Evolutionary conservation across 2,797 vertebrate species (phyloP).

Genomic region (Rachycentron canadum): DNA sequence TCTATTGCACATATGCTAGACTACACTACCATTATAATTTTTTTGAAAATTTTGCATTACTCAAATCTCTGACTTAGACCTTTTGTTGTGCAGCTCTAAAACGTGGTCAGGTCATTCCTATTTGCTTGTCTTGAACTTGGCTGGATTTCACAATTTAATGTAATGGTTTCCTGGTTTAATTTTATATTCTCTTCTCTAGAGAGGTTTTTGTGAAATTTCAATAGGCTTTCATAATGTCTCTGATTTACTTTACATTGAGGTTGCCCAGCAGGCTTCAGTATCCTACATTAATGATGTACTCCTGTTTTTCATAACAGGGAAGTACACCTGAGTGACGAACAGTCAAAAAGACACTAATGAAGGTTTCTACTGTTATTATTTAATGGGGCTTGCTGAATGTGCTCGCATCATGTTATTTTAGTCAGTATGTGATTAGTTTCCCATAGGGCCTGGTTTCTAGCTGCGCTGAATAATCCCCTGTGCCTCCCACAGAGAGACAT

Average conservation of each 20-base stretch:
- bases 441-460: slow-evolving; percentile 41
- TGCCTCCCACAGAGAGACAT: slow-evolving; percentile 54
- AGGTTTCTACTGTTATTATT: slow-evolving; percentile 54
- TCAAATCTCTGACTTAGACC: too few relatives aligned
- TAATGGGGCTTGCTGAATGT: slow-evolving; percentile 49
- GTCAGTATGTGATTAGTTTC: slow-evolving; percentile 63
- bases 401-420: slow-evolving; percentile 54
- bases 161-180: neutral
- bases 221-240: neutral
- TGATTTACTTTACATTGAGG: slow-evolving; percentile 22
- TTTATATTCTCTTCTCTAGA: neutral
- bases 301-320: slow-evolving; percentile 40
- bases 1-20: neutral
- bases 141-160: too few relatives aligned
- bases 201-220: neutral
- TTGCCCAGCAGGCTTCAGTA: slow-evolving; percentile 27
- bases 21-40: too few relatives aligned
- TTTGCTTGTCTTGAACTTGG: too few relatives aligned
- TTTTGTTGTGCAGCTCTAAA: too few relatives aligned
- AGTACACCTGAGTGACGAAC: slow-evolving; percentile 46
- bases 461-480: slow-evolving; percentile 39
- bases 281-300: slow-evolving; percentile 43
- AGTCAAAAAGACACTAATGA: slow-evolving; percentile 41
- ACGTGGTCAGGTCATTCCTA: too few relatives aligned
- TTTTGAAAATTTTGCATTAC: too few relatives aligned